Conservation (phyloP, 92 coral and sea anemone genomes). For the Siderastrea siderea region DNA sequence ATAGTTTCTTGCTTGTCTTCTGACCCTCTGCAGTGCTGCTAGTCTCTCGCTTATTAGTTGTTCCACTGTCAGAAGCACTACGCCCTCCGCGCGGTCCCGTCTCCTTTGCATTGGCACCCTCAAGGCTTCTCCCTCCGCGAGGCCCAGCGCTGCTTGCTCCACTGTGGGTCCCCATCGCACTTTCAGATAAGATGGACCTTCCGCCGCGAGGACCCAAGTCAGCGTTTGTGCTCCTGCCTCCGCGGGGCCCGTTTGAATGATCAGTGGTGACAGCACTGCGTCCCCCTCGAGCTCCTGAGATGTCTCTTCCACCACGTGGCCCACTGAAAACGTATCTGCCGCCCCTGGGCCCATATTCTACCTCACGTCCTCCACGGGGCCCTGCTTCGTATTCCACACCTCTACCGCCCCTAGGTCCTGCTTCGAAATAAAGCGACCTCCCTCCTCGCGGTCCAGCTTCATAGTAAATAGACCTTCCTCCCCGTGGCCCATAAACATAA, state of each 20-base stretch:
- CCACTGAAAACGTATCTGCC: constrained; percentile 60
- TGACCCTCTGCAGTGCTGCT: not conserved
- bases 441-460: constrained; percentile 83
- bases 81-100: constrained; percentile 75
- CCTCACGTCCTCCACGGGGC: constrained; percentile 79
- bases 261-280: constrained; percentile 10
- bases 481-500: constrained; percentile 66
- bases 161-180: constrained; percentile 26
- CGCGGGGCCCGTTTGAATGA: constrained; percentile 43
- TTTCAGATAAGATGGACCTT: constrained; percentile 48
- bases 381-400: constrained; percentile 43
- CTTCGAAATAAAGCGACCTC: constrained; percentile 46
- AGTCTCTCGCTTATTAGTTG: constrained; percentile 18
- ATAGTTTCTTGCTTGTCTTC: not conserved
- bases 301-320: constrained; percentile 67
- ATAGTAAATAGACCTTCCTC: constrained; percentile 64
- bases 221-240: constrained; percentile 39
- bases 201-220: constrained; percentile 73
- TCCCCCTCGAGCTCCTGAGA: constrained; percentile 70
- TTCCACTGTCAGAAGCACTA: constrained; percentile 6
- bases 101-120: constrained; percentile 12
- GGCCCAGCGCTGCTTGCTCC: constrained; percentile 46
- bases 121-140: constrained; percentile 73
- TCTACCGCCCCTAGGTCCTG: constrained; percentile 86
- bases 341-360: constrained; percentile 55